Evolutionary conservation across 2,113 vertebrate species (phyloP).

Genomic region (Dendropsophus ebraccatus): DNA sequence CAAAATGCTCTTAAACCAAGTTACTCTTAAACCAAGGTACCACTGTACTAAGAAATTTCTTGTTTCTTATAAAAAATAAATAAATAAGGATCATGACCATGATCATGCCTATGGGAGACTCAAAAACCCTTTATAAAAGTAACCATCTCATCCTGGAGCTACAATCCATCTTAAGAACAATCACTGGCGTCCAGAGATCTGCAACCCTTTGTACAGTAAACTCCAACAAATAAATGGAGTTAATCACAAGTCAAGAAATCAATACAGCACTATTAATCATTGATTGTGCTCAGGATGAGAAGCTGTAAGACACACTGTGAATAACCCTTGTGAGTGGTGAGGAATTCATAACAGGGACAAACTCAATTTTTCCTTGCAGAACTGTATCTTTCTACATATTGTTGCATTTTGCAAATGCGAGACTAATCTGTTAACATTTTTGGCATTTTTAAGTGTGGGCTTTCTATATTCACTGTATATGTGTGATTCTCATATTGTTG

Average conservation of each 20-base stretch:
- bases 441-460: no score
- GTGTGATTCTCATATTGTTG: no score
- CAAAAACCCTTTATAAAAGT: not conserved
- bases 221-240: not conserved
- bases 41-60: no score
- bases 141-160: not conserved
- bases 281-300: not conserved
- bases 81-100: no score
- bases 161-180: not conserved
- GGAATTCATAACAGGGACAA: not conserved
- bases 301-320: not conserved
- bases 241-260: conserved; percentile 6
- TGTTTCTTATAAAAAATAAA: not conserved
- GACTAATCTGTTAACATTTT: no score
- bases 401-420: no score
- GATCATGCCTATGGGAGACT: no score
- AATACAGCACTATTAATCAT: not conserved
- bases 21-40: no score
- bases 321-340: not conserved
- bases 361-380: no score
- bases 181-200: not conserved
- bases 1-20: no score
- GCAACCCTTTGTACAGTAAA: not conserved
- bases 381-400: no score
- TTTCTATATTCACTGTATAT: no score